Evolutionary conservation across 2,888 invertebrate genomes (phyloP), one percentile per base, ranked within the genome.

Genomic region (Drosophila nr. fundita): DNA sequence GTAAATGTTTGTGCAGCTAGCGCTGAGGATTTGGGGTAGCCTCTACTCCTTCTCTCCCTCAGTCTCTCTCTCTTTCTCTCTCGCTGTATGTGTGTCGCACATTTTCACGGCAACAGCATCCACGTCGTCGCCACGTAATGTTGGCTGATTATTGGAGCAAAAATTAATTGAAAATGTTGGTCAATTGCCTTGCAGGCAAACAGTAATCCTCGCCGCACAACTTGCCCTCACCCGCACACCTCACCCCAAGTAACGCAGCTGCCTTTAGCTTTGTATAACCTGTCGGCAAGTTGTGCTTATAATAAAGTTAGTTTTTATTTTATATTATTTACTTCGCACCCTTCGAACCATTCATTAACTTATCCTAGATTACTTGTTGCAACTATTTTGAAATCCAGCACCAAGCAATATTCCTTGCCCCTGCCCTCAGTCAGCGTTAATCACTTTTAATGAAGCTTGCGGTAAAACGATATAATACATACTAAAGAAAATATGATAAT

Each of bases 151-250:
- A 91, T 91, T 92, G 89, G 91, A 89, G 91, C 91, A 91, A 91
- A 87, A 91, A 91, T 92, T 92, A 92, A 92, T 92, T 92, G 92
- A 92, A 92, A 92, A 92, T 92, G 91, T 91, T 92, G 91, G 92
- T 87, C 87, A 87, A 87, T 87, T 87, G 89, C 89, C 89, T 82
- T 59, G 77, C 80, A 71, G 73, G 57, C 57, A 57, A 76, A 78
- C 73, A 58, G 59, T 54, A 30, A 52, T 48, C 55, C 42, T 32
- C 27, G 40, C 68, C 29, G 15, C 21, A 15, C 45, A 8, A 45
- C 45, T 24, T 13, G 15, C 11, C 6, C 42, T 6, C 21, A 15
- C 7, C 21, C 11, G 13, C 42, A 4, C 21, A 15, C 7, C 21
- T 13, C 45, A 45, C 27, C 27, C 24, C 45, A 45, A 15, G 38